A percentile compares a stretch with the other conserved stretches of the same genome.
Evolutionary conservation across 1,140 invertebrate genomes (phyloP).

Genomic region (Drepana arcuata): DNA sequence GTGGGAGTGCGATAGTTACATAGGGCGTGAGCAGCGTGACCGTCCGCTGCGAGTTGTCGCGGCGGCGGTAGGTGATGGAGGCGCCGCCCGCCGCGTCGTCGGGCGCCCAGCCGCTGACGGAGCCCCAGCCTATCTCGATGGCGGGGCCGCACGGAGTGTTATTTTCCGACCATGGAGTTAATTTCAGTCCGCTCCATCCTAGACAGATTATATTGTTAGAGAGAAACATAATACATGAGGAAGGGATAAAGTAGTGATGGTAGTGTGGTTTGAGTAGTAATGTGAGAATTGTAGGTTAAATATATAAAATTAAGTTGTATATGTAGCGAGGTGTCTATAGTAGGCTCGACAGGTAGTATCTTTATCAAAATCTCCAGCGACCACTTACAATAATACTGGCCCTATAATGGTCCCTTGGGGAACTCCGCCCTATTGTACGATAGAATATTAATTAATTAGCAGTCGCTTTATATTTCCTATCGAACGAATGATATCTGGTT

Average conservation of each 20-base stretch:
- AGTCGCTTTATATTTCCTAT: too few species aligned
- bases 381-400: too few species aligned
- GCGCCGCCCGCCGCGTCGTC: constrained; percentile 94
- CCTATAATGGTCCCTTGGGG: too few species aligned
- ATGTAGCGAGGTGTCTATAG: too few species aligned
- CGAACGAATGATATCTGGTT: too few species aligned
- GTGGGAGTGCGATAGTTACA: constrained; percentile 76
- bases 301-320: not conserved
- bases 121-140: constrained; percentile 84
- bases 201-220: not conserved
- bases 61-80: constrained; percentile 87
- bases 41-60: constrained; percentile 86
- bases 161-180: constrained; percentile 92
- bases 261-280: not conserved
- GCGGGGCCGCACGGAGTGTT: constrained; percentile 72
- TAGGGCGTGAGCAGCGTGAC: constrained; percentile 94
- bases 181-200: constrained; percentile 80
- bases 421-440: too few species aligned
- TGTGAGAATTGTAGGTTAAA: not conserved
- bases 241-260: not conserved
- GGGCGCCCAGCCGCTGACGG: constrained; percentile 86
- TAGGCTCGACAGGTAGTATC: too few species aligned
- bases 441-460: too few species aligned
- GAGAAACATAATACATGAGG: not conserved
- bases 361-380: too few species aligned